phyloP scores from a whole-genome alignment of 2,888 invertebrate species.

The Exocentrus adspersus region DNA sequence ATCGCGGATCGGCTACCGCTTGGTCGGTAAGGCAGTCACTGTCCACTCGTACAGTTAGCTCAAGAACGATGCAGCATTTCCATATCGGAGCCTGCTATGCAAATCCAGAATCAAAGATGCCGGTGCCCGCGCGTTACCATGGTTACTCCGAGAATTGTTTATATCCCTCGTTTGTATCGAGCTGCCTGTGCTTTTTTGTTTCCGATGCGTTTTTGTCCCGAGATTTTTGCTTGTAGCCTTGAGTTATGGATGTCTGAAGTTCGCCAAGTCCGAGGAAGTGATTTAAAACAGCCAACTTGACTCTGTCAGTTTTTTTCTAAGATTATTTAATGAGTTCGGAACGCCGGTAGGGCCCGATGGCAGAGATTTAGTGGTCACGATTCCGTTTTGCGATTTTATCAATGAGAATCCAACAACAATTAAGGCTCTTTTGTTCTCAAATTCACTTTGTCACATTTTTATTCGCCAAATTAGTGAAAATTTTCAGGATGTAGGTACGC shows the following conservation, averaged over 20 bases:
- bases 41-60: conserved; percentile 59
- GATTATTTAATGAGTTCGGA: conserved; percentile 56
- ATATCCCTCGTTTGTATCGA: conserved; percentile 62
- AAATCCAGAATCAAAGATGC: conserved; percentile 62
- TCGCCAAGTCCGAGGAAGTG: conserved; percentile 55
- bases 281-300: conserved; percentile 56
- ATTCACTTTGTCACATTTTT: conserved; percentile 27
- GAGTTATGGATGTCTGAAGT: conserved; percentile 59
- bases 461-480: conserved; percentile 29
- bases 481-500: conserved; percentile 19
- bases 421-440: conserved; percentile 41
- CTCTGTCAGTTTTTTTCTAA: conserved; percentile 55
- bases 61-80: conserved; percentile 61
- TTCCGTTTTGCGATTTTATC: conserved; percentile 45
- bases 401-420: conserved; percentile 48
- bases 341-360: conserved; percentile 26
- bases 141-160: conserved; percentile 61
- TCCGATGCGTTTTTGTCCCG: conserved; percentile 58
- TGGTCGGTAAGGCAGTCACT: conserved; percentile 41
- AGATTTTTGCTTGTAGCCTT: conserved; percentile 60
- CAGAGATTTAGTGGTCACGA: conserved; percentile 54
- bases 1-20: conserved; percentile 56
- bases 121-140: conserved; percentile 59
- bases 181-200: conserved; percentile 57
- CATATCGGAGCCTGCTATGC: conserved; percentile 63